Base-by-base conservation (phyloP, 2,888 invertebrate genomes). In the Xylota sylvarum region DNA sequence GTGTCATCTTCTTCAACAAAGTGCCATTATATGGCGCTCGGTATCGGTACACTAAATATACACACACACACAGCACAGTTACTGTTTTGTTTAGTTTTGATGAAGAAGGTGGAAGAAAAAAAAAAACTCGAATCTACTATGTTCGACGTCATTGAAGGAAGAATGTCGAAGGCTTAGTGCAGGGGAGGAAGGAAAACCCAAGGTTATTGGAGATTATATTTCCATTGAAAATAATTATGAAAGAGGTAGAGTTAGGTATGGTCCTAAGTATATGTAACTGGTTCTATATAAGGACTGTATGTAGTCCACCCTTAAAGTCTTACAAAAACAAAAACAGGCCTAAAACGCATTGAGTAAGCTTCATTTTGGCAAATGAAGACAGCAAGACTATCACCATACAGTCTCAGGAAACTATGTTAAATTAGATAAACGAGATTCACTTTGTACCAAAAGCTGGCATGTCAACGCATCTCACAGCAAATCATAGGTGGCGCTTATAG, bases 21-120 rank as follows among this genome's bases (percentile, higher is more conserved):
- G 43, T 74, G 40, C 55, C 30, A 81, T 74, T 76, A 76, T 62
- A 43, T 69, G 62, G 74, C 81, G 74, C 69, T 74, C 67, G 56
- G 2, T 72, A 50, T 23, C 23, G n/a, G n/a, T n/a, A n/a, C n/a
- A n/a, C n/a, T n/a, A 23, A 1, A 23, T 3, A 23, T 3, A 23
- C 23, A 23, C 30, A 55, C 78, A 78, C 60, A 55, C 14, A 55
- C 52, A 52, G 23, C 27, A 35, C 35, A 46, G 46, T 30, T 43
- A 37, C 14, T 43, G 12, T 17, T 12, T 35, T 43, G 65, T 48
- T 17, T 35, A 17, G 27, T 7, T n/a, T 5, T 27, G 14, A 37
- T 37, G n/a, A 52, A 14, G 67, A 23, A 10, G 40, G 23, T 4
- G n/a, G 10, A 48, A 35, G 10, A 23, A 12, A 46, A 56, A 1